Percentiles rank a stretch among this genome's conserved stretches.
Evolutionary conservation across 2,888 invertebrate species (phyloP).

Genomic region (Tetranychus piercei): DNA sequence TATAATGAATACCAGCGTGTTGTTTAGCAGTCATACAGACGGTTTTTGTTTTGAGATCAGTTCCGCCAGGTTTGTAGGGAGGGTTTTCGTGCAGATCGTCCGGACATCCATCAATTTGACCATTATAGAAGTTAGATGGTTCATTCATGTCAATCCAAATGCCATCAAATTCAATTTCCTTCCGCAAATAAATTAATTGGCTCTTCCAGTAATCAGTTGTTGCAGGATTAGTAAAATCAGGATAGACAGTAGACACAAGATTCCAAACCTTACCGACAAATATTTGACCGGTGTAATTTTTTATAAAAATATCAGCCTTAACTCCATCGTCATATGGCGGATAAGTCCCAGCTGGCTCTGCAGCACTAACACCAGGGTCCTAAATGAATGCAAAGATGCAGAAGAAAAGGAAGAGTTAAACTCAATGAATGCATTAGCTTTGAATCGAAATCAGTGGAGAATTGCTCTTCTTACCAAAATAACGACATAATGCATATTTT

Average conservation of each 20-base stretch:
- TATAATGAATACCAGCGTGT: conserved; percentile 48
- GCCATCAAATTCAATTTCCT: conserved; percentile 32
- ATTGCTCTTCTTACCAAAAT: conserved; percentile 35
- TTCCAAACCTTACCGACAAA: conserved; percentile 39
- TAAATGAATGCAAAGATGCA: background rate
- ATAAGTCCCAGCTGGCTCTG: conserved; percentile 43
- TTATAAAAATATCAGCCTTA: conserved; percentile 49
- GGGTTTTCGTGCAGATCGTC: conserved; percentile 40
- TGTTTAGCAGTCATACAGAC: conserved; percentile 61
- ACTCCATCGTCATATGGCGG: conserved; percentile 56
- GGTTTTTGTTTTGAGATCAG: conserved; percentile 47
- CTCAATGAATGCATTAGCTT: background rate
- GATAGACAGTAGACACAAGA: conserved; percentile 28
- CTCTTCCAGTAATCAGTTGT: conserved; percentile 28
- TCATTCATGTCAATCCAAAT: conserved; percentile 50
- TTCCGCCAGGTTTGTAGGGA: conserved; percentile 44
- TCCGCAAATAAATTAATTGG: conserved; percentile 27
- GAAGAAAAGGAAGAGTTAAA: background rate
- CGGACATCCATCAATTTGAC: background rate
- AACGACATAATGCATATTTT: conserved; percentile 56
- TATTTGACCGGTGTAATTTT: background rate
- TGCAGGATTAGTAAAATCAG: conserved; percentile 30
- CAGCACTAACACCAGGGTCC: conserved; percentile 52
- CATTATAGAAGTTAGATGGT: background rate
- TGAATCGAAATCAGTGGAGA: background rate